Base-by-base conservation (phyloP, 2,797 vertebrate species). In the Acipenser ruthenus region DNA sequence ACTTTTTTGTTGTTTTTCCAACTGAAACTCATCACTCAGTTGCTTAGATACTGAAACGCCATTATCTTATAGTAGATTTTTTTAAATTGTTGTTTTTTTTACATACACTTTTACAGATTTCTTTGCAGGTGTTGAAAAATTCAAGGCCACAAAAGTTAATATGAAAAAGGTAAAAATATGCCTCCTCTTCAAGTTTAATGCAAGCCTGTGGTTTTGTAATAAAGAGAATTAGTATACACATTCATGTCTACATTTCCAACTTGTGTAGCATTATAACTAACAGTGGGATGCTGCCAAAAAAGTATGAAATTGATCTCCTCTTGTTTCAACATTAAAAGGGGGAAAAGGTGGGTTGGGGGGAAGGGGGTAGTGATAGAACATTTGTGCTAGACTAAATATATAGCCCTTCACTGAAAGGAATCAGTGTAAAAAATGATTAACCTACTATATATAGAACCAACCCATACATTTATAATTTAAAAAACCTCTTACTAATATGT, bases 361-460 rank as follows among this genome's bases (percentile, higher is more conserved):
- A 37, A 37, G 23, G 58, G 66, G n/a, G n/a, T 50, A 37, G 6
- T 68, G 59, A 64, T 62, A 60, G 68, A 71, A 69, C 71, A 64
- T 71, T 70, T 62, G 68, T 67, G 69, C 67, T 66, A 69, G 65
- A 70, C 69, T 71, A 69, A 74, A 69, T 68, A 48, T 53, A 68
- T 72, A 66, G 67, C 23, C 23, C 23, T 37, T 37, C 23, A 62
- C 7, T 67, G 71, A 67, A 64, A 69, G 70, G 68, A 69, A 69
- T 69, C 23, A 37, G 23, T 37, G 56, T 64, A 72, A 72, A 68
- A 70, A 67, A 74, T 80, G 76, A 82, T 80, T 80, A 79, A 78
- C 70, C 67, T 74, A 67, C 74, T 81, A 81, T 80, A 78, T 78
- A 77, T 81, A 81, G 78, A 73, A 76, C 66, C 74, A 72, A 74